Base-by-base conservation (phyloP, 2,797 vertebrate genomes). In the Galaxias olidus region DNA sequence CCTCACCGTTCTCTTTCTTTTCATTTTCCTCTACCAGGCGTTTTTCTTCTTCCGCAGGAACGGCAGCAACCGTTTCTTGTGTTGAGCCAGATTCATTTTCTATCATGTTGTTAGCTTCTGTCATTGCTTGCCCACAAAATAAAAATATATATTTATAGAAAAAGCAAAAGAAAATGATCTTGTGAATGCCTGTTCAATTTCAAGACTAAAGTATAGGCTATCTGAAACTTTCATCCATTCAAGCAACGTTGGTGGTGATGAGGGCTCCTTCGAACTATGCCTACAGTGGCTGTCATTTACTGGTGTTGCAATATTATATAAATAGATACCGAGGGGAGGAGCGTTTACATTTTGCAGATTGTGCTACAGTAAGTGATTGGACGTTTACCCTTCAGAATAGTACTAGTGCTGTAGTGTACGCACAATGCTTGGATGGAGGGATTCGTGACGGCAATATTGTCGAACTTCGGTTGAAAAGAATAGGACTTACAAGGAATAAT, bases 261-360 rank as follows among this genome's bases (percentile, higher is more conserved):
- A 15, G 18, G 13, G 3, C 14, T 12, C 9, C 51, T 18, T 40
- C 15, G 5, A 45, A 62, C 66, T 59, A 49, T 59, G 59, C 71
- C 69, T 59, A 61, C 76, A 63, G 53, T 49, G 65, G 78, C 61
- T 83, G 82, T 73, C 77, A 74, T 14, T 12, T 20, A 40, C 53
- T 8, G 49, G 62, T 55, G 69, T 17, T 58, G 85, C 74, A 63
- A 45, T 59, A 55, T 69, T 18, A 62, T 78, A 88, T 83, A 88
- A 82, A 85, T 79, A 83, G 69, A 74, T 53, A 56, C 44, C 40
- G 10, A 14, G 12, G 42, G 17, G 57, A 66, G 85, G 86, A 78
- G 63, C 9, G 11, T 5, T 15, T 10, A 56, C n/a, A 30, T 61
- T 30, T 43, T 3, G 19, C 40, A 17, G 61, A 20, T 19, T 40